Evolutionary conservation across 2,113 vertebrate genomes (phyloP), one percentile per base, ranked within the genome.

Genomic region (Rhynchomys soricoides): DNA sequence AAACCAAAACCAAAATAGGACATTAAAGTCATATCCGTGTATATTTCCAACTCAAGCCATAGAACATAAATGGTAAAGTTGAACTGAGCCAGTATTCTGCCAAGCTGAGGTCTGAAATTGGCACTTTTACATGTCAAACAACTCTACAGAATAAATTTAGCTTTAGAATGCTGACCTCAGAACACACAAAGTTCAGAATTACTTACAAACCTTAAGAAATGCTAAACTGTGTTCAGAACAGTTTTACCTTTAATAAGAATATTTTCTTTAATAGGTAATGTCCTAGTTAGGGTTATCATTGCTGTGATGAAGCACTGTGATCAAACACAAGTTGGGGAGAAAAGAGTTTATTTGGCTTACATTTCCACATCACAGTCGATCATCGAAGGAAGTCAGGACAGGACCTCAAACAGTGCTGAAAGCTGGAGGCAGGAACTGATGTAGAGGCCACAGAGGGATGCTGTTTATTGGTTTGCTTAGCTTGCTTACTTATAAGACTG

Each of bases 191-290:
- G 52, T 86, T 82, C 73, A 89, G 48, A 90, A 93, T 71, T 92
- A 90, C 45, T 91, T 95, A 82, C 8, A 94, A 89, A 62, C 91
- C 73, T 88, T 93, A 78, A 86, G 71, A 94, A 95, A 92, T 3
- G 48, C 40, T 74, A 70, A 64, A 55, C 9, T 81, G 12, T 64
- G n/a, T 90, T 91, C 86, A 83, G 22, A 89, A 89, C 3, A 45
- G 48, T 50, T 68, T 96, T 86, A 45, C 15, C 66, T 88, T 95
- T 87, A 78, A 77, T 26, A 10, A 93, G 40, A 77, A 85, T 70
- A 77, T 31, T 70, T 73, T 70, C 31, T 94, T 92, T 89, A 77
- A 89, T 87, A 62, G 55, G n/a, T 62, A 83, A 15, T 43, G 13
- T 62, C n/a, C 55, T 40, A 40, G 22, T 43, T 64, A 85, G 24